A percentile compares a stretch with the other conserved stretches of the same genome.
Evolutionary conservation across 2,888 invertebrate species (phyloP).

Genomic region (Margaritifera margaritifera): DNA sequence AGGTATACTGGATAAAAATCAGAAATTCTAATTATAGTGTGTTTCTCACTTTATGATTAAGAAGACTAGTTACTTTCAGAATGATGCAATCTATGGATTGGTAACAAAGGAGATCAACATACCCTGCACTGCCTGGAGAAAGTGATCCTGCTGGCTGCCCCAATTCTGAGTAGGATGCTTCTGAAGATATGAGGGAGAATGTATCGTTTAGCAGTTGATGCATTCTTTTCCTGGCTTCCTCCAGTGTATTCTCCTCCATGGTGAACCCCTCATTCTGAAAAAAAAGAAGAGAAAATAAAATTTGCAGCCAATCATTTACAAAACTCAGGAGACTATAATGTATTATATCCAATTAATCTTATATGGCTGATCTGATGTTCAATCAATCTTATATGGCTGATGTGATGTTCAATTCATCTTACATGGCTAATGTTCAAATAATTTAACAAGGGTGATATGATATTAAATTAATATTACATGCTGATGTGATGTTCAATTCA

Average conservation of each 20-base stretch:
- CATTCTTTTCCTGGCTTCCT: conserved; percentile 58
- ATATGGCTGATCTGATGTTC: too few relatives aligned
- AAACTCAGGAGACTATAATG: too few relatives aligned
- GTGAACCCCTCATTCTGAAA: conserved; percentile 46
- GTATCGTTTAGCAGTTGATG: conserved; percentile 64
- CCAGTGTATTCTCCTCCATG: conserved; percentile 45
- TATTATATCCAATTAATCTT: too few relatives aligned
- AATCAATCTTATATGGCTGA: too few relatives aligned
- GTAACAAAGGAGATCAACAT: background rate
- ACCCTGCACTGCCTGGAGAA: conserved; percentile 14
- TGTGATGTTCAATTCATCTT: too few relatives aligned
- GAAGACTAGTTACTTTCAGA: too few relatives aligned
- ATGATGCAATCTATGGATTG: too few relatives aligned
- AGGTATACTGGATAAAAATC: too few relatives aligned
- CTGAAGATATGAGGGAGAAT: conserved; percentile 60
- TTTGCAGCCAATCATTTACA: conserved; percentile 3
- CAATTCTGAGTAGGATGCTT: conserved; percentile 20
- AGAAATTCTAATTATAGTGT: background rate
- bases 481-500: too few relatives aligned
- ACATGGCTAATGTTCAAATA: too few relatives aligned
- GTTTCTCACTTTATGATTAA: background rate
- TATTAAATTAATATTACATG: too few relatives aligned
- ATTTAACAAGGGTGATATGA: too few relatives aligned
- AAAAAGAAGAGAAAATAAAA: background rate
- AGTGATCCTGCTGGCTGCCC: conserved; percentile 21